These are phyloP conservation scores for Pomacea canaliculata DNA, from an alignment of 2,888 invertebrate genomes.

Conservation along the genomic window DNA sequence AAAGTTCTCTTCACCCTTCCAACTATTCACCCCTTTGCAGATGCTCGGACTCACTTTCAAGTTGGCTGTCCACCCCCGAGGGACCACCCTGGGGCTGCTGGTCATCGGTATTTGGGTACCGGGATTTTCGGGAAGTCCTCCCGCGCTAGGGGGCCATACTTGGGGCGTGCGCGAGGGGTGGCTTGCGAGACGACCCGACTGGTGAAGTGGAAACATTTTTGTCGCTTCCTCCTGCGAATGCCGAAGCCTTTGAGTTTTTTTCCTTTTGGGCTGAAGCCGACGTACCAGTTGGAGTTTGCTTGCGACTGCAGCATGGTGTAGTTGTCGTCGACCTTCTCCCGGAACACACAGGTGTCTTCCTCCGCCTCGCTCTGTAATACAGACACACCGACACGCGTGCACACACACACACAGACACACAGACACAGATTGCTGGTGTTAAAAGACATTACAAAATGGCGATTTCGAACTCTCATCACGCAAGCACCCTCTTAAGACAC, in stretches of 20 bases:
- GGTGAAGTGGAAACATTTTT: constrained; percentile 12
- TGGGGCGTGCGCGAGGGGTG: neutral
- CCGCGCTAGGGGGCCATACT: neutral
- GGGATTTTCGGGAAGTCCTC: no score
- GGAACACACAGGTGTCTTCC: constrained; percentile 30
- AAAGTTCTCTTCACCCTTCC: no score
- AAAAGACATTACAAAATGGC: neutral
- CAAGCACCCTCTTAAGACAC: no score
- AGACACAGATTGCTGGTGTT: constrained; percentile 1
- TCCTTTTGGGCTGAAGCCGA: constrained; percentile 41
- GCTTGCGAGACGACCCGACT: neutral
- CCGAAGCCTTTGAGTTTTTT: constrained; percentile 27
- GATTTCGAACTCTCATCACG: no score
- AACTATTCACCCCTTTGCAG: no score
- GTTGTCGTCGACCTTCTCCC: constrained; percentile 24
- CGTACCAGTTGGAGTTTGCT: constrained; percentile 36
- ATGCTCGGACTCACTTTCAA: no score
- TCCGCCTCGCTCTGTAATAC: neutral
- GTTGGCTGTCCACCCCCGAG: no score
- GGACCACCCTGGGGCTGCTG: no score
- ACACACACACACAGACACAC: constrained; percentile 16
- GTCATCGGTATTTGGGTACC: no score
- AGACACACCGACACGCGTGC: neutral
- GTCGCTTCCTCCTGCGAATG: neutral
- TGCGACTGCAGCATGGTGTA: constrained; percentile 33